Base-by-base conservation (phyloP, 2,797 vertebrate genomes). In the Bovichtus variegatus region DNA sequence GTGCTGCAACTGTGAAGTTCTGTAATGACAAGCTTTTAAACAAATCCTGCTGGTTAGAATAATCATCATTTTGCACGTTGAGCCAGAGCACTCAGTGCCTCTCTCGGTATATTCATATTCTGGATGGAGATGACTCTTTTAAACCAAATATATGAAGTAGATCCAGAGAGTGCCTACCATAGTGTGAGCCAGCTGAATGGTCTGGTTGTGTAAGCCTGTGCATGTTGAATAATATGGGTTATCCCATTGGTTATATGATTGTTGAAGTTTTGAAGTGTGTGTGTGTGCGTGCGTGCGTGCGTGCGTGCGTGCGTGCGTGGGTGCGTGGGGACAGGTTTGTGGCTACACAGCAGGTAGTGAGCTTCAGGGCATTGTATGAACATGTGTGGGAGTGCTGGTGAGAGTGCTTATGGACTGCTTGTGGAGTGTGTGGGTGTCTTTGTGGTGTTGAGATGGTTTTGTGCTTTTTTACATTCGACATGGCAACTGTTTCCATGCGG, bases 401-500 rank as follows among this genome's bases (percentile, higher is more conserved):
- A 92, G 87, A 83, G 86, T 78, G 88, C 85, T 92, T 43, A 36
- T 79, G 76, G 76, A 31, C 80, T 78, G 76, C 31, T 72, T 84
- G 86, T 82, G 62, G 74, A 87, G 85, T 76, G 87, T 71, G 90
- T 90, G 82, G 85, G 87, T 75, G 81, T 84, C 70, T 85, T 80
- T 85, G 74, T 81, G 81, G 55, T 87, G 89, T 84, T 75, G 78
- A 81, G 51, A 72, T 83, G 76, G 57, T 82, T 89, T 85, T 80
- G 66, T 81, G 78, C 70, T 87, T 92, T 88, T 86, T 89, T 82
- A 92, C 89, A 87, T 87, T 83, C 62, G 86, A 57, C 75, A 23
- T 85, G 57, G 85, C 83, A 88, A 89, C 87, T 49, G 92, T 94
- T 93, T 86, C 92, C 76, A 92, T 90, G 91, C 64, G 67, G 84